A percentile compares a stretch with the other conserved stretches of the same genome.
Evolutionary conservation across 2,888 invertebrate genomes (phyloP).

Genomic region (Tetheella fluctuosa): DNA sequence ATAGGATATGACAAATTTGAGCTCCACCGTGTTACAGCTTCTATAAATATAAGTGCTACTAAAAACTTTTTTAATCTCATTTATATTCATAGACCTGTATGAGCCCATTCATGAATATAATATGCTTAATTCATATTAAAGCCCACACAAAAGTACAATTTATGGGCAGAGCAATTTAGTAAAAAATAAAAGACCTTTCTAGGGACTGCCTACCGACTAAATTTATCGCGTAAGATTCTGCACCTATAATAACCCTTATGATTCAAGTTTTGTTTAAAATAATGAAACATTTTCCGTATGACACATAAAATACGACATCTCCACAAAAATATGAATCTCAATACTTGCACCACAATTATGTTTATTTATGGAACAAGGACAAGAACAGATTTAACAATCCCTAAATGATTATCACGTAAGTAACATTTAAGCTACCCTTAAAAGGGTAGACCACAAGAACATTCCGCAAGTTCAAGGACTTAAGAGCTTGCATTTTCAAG

Average conservation of each 20-base stretch:
- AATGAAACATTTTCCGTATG: too few relatives aligned
- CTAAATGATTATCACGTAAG: neutral
- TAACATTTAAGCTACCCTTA: neutral
- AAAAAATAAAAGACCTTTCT: neutral
- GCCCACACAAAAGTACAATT: neutral
- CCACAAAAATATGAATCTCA: too few relatives aligned
- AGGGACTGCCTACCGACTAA: neutral
- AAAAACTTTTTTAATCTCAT: constrained; percentile 60
- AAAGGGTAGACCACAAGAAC: constrained; percentile 6
- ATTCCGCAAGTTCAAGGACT: neutral
- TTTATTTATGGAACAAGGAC: neutral
- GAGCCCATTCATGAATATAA: constrained; percentile 51
- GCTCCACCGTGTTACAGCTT: constrained; percentile 24
- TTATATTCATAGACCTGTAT: constrained; percentile 57
- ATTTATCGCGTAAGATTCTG: neutral
- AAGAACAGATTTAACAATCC: neutral
- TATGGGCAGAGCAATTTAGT: neutral
- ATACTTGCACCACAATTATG: neutral
- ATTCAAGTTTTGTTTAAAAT: neutral
- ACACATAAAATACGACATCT: too few relatives aligned
- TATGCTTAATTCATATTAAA: constrained; percentile 33
- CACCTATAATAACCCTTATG: neutral
- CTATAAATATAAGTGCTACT: constrained; percentile 33
- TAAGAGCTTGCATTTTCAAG: constrained; percentile 9
- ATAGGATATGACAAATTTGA: neutral